These are phyloP conservation scores for Aurelia coerulea DNA, from an alignment of 30 jellyfish, hydroid and myxozoan genomes.

Conservation along the genomic window DNA sequence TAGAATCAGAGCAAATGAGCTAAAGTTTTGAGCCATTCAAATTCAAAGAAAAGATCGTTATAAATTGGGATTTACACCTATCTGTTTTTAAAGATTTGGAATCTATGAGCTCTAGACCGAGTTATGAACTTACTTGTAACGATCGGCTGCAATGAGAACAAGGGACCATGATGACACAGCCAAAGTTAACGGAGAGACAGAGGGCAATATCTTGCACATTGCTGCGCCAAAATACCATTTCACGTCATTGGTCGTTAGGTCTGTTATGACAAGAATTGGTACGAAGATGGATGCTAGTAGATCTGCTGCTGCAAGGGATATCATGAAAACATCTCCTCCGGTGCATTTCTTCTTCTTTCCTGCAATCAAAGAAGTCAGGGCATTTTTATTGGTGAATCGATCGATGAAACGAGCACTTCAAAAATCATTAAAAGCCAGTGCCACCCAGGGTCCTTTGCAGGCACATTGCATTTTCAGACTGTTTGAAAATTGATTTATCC, in stretches of 20 bases:
- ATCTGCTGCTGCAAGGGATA: constrained; percentile 56
- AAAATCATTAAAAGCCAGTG: too few relatives aligned
- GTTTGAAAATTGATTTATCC: too few relatives aligned
- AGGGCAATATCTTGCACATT: constrained; percentile 41
- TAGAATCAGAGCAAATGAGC: too few relatives aligned
- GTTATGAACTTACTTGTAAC: constrained; percentile 30
- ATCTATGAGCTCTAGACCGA: background rate
- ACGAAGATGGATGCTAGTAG: constrained; percentile 50
- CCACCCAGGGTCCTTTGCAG: too few relatives aligned
- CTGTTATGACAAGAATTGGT: constrained; percentile 41
- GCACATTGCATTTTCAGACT: too few relatives aligned
- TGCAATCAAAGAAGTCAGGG: background rate
- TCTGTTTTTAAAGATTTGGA: too few relatives aligned
- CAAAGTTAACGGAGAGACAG: constrained; percentile 55
- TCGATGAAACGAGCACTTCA: too few relatives aligned
- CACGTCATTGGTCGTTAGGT: constrained; percentile 2
- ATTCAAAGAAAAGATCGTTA: too few relatives aligned
- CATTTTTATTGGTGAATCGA: too few relatives aligned
- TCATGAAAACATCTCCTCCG: constrained; percentile 52
- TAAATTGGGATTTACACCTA: too few relatives aligned
- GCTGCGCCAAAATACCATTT: constrained; percentile 50
- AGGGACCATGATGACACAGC: constrained; percentile 71
- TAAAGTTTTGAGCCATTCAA: too few relatives aligned
- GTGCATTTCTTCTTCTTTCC: constrained; percentile 41
- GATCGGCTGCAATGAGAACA: constrained; percentile 60